Base-by-base conservation (phyloP, 2,888 invertebrate species). In the Cartodere bifasciata region DNA sequence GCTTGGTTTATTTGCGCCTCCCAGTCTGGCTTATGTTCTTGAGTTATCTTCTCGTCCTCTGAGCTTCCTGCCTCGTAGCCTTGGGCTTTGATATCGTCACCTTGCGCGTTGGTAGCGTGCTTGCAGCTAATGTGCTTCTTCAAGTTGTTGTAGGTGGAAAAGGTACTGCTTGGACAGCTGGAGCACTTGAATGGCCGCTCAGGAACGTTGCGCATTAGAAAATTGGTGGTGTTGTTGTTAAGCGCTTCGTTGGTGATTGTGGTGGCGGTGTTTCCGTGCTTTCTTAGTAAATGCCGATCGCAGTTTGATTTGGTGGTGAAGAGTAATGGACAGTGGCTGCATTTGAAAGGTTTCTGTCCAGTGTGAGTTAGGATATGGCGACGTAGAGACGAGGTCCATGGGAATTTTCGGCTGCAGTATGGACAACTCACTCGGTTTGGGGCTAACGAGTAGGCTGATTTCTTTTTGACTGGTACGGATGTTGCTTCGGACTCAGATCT, bases 221-320 rank as follows among this genome's bases (percentile, higher is more conserved):
- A 64, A 39, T 63, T 60, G 33, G 67, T 64, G 60, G 51, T 43
- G 34, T 45, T 48, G 32, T 43, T 50, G 31, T 46, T 35, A 4
- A 40, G 32, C 10, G 45, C 38, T 14, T 55, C 50, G 37, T 53
- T 55, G 34, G 48, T 43, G 25, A 60, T 53, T 16, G 58, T 63
- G 20, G 53, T 62, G 41, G 47, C 60, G 35, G 44, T 60, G 38
- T 71, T 70, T 37, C 79, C 79, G 52, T 92, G 92, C 51, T 92
- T 92, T 20, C 92, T 68, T 30, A 88, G 62, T 35, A 95, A 63
- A 56, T 95, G 95, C 7, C 95, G 82, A 53, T 95, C 95, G 56
- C 95, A 88, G 61, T 95, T 95, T 5, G 92, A 92, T 56, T 95
- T 95, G 1, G 94, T 95, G 17, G 94, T 95, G 58, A 95, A 95